Base-by-base conservation (phyloP, 2,113 vertebrate genomes). In the Pygoscelis antarcticus region DNA sequence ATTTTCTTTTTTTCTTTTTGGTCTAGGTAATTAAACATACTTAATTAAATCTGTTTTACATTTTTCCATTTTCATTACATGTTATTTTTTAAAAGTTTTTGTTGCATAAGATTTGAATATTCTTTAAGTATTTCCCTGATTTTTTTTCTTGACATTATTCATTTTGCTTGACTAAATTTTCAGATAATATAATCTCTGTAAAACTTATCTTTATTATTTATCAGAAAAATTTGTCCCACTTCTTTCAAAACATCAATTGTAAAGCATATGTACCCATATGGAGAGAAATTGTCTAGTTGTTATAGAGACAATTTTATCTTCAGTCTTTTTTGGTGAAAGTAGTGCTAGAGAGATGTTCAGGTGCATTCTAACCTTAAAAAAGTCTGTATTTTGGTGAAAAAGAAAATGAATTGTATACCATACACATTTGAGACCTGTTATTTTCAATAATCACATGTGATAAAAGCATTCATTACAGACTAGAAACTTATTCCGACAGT, bases 371-470 rank as follows among this genome's bases (percentile, higher is more conserved):
- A 77, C 7, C 10, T 89, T 90, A 82, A 97, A 91, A 85, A 44
- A 64, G 29, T 57, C 61, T 83, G 68, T 65, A 70, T 44, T 92
- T 96, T 71, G 23, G 26, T 93, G 74, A 87, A 83, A 89, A 96
- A 96, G 78, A 96, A 96, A 97, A 90, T 83, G 19, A 95, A 96
- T 87, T 95, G 46, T 89, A 85, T 77, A 88, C 21, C 27, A 34
- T 64, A 83, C 95, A 90, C 94, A 84, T 95, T 89, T 94, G 70
- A 96, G 96, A 97, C 81, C 92, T 81, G 90, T 90, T 98, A 96
- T 97, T 98, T 98, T 97, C 96, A 96, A 92, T 97, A 98, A 97
- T 95, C 97, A 85, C 54, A 77, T 93, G 91, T 96, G 94, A 94
- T 71, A 85, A 82, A 96, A 97, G 70, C 76, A 95, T 96, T 97